Evolutionary conservation across 1,140 invertebrate species (phyloP).

Genomic region (Sarcophaga peregrina): DNA sequence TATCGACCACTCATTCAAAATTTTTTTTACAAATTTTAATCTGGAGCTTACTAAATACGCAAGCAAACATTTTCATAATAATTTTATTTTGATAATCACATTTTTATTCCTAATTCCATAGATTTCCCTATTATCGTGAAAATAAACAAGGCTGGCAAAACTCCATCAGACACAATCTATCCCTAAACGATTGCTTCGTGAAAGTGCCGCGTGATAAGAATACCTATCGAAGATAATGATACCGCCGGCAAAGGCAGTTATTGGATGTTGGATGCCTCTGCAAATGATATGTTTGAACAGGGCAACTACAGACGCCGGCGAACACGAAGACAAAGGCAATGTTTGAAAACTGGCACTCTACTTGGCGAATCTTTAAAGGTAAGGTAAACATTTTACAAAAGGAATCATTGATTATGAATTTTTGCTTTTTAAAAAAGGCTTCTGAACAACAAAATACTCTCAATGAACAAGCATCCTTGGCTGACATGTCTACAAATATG

Average conservation of each 20-base stretch:
- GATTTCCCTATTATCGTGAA: constrained; percentile 81
- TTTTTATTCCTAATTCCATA: constrained; percentile 57
- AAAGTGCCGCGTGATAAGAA: constrained; percentile 85
- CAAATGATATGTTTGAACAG: constrained; percentile 90
- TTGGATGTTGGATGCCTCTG: constrained; percentile 88
- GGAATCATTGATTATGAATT: neutral
- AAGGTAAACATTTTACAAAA: neutral
- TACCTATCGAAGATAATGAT: constrained; percentile 73
- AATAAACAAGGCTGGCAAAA: constrained; percentile 90
- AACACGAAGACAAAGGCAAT: constrained; percentile 67
- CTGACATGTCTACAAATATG: neutral
- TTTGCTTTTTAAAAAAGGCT: neutral
- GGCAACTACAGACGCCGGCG: constrained; percentile 82
- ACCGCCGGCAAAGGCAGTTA: constrained; percentile 80
- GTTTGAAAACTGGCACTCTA: constrained; percentile 31
- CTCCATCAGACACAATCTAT: constrained; percentile 87
- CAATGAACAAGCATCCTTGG: neutral
- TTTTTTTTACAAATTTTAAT: too few species aligned
- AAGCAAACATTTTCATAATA: too few species aligned
- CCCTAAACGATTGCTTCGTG: constrained; percentile 93
- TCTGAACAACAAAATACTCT: constrained; percentile 20
- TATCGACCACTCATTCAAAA: too few species aligned
- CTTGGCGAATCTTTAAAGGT: constrained; percentile 36
- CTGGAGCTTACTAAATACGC: too few species aligned
- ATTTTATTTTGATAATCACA: too few species aligned